Evolutionary conservation across 2,888 invertebrate species (phyloP).

Genomic region (Oligia strigilis): DNA sequence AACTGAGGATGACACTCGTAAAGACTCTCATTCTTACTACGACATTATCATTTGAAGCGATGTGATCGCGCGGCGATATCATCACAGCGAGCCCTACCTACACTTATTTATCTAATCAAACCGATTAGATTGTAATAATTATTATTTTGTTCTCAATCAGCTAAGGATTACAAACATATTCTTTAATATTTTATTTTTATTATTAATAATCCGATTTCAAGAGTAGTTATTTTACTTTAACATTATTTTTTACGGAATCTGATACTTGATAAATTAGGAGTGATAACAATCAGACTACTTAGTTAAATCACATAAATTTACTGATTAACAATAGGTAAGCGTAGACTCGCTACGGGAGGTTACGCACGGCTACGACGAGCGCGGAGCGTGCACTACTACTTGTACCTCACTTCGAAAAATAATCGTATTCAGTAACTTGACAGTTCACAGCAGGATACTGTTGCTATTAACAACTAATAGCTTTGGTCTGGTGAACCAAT

Average conservation of each 20-base stretch:
- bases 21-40: background rate
- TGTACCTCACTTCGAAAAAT: background rate
- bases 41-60: background rate
- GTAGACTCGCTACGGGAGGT: background rate
- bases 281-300: background rate
- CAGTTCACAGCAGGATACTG: background rate
- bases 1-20: background rate
- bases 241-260: background rate
- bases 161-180: conserved; percentile 21
- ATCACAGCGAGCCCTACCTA: conserved; percentile 19
- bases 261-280: background rate
- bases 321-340: no score
- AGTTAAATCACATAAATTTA: background rate
- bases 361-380: background rate
- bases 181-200: conserved; percentile 5
- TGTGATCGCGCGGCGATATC: background rate
- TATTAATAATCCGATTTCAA: conserved; percentile 12
- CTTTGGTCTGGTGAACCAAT: background rate
- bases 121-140: conserved; percentile 29
- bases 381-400: background rate
- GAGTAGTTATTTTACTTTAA: conserved; percentile 7
- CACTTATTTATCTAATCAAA: conserved; percentile 7
- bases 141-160: conserved; percentile 26
- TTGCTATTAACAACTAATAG: background rate
- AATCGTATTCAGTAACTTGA: background rate